Evolutionary conservation across 2,888 invertebrate species (phyloP).

Genomic region (Tupiocoris notatus): DNA sequence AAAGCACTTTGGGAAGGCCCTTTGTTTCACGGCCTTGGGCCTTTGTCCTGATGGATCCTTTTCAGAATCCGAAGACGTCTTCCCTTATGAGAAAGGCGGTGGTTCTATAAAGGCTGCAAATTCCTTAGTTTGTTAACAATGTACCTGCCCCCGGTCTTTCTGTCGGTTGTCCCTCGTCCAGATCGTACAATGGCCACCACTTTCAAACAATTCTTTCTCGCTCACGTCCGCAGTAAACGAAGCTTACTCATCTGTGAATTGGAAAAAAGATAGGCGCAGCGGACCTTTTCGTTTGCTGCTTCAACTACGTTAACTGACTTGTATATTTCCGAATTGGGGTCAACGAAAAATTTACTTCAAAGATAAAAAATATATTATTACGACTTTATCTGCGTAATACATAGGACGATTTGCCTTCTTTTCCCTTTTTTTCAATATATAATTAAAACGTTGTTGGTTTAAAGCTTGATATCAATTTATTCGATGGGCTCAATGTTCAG

Average conservation of each 20-base stretch:
- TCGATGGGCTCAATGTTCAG: too few species aligned
- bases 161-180: background rate
- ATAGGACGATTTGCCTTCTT: too few species aligned
- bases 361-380: too few species aligned
- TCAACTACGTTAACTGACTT: too few species aligned
- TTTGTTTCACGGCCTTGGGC: conserved; percentile 14
- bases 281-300: too few species aligned
- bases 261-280: too few species aligned
- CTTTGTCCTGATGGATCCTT: conserved; percentile 40
- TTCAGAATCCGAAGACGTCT: background rate
- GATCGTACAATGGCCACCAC: background rate
- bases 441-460: too few species aligned
- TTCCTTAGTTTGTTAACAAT: conserved; percentile 18
- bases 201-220: background rate
- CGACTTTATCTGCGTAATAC: too few species aligned
- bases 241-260: background rate
- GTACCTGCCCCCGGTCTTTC: background rate
- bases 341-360: too few species aligned
- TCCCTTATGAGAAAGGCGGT: background rate
- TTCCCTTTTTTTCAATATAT: too few species aligned
- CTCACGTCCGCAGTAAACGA: background rate
- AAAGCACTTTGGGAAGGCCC: conserved; percentile 32
- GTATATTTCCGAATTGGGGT: too few species aligned
- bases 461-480: too few species aligned
- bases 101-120: background rate